Evolutionary conservation across 1,140 invertebrate genomes (phyloP).

Genomic region (Apolygus lucorum): DNA sequence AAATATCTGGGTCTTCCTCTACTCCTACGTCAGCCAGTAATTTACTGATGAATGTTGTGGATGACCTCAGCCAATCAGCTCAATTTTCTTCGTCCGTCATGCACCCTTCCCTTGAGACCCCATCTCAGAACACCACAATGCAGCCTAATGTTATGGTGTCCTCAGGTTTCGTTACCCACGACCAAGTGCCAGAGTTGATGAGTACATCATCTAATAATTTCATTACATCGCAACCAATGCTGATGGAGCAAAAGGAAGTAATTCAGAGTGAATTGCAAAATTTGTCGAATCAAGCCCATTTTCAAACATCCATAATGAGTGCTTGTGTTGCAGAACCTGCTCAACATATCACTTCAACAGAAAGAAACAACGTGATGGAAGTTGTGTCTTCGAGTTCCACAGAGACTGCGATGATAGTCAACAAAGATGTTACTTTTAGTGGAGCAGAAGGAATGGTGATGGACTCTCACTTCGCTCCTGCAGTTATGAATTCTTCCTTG

Average conservation of each 20-base stretch:
- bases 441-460: neutral
- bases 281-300: neutral
- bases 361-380: neutral
- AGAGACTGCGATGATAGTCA: neutral
- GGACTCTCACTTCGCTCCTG: neutral
- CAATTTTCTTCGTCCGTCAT: neutral
- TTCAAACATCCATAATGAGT: neutral
- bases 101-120: neutral
- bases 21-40: neutral
- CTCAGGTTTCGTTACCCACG: neutral
- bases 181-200: neutral
- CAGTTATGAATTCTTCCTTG: neutral
- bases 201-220: neutral
- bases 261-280: neutral
- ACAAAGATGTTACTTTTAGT: neutral
- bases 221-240: neutral
- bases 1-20: neutral
- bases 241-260: neutral
- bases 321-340: neutral
- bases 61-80: neutral
- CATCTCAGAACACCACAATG: neutral
- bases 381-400: neutral
- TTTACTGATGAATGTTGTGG: conserved; percentile 6
- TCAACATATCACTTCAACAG: neutral
- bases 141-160: neutral